Conservation (phyloP, 92 coral and sea anemone genomes). For the Meandrina meandrites region DNA sequence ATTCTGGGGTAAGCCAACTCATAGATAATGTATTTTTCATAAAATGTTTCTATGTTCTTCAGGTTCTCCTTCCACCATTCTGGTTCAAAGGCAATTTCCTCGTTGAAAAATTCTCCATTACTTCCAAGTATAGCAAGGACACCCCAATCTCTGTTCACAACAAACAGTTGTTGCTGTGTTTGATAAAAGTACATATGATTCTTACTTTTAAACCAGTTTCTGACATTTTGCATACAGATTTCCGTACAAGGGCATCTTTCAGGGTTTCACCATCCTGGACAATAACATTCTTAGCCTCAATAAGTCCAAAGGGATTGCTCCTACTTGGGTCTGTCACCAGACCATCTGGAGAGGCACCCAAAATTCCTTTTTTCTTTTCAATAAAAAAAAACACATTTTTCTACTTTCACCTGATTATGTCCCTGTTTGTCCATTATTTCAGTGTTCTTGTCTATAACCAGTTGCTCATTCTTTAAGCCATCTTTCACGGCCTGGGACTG, state of each 20-base stretch:
- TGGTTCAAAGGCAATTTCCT: conserved; percentile 1
- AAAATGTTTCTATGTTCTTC: conserved; percentile 47
- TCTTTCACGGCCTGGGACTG: conserved; percentile 21
- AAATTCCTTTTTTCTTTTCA: conserved; percentile 37
- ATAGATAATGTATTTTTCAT: conserved; percentile 54
- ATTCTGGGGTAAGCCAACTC: conserved; percentile 64
- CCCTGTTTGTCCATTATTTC: conserved; percentile 13
- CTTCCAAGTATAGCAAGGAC: conserved; percentile 62
- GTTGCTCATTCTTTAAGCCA: conserved; percentile 6
- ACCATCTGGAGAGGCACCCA: conserved; percentile 43
- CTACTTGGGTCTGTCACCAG: conserved; percentile 56
- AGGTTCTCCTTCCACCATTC: conserved; percentile 63
- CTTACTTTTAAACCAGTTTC: conserved; percentile 28
- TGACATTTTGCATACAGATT: conserved; percentile 51
- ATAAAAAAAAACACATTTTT: conserved; percentile 10
- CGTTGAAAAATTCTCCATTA: conserved; percentile 45
- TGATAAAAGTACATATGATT: conserved; percentile 61
- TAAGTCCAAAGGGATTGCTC: conserved; percentile 50
- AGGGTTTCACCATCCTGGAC: conserved; percentile 31
- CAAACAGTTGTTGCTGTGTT: conserved; percentile 56
- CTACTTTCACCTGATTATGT: no score
- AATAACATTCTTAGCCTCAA: conserved; percentile 56
- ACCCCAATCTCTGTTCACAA: conserved; percentile 66
- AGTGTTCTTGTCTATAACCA: not conserved
- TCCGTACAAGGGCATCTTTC: conserved; percentile 36